Evolutionary conservation across 2,113 vertebrate genomes (phyloP).

Genomic region (Lasiurus cinereus): DNA sequence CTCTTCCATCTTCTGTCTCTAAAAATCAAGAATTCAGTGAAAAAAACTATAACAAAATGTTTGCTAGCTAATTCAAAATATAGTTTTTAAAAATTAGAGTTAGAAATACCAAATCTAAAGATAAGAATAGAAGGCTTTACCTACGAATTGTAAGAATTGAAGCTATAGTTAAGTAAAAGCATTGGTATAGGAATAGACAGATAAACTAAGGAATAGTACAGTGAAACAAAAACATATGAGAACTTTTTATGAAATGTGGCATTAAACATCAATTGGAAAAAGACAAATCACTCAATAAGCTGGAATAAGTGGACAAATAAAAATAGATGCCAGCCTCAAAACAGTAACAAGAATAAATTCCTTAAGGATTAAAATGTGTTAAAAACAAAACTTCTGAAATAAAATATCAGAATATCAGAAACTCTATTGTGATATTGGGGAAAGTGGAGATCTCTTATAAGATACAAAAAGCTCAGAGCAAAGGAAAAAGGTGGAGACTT

Average conservation of each 20-base stretch:
- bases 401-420: slow-evolving; percentile 34
- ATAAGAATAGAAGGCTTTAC: neutral
- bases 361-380: neutral
- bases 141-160: neutral
- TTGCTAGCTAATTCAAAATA: neutral
- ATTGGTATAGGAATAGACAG: neutral
- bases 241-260: neutral
- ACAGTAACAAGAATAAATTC: neutral
- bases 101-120: neutral
- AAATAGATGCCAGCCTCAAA: slow-evolving; percentile 24
- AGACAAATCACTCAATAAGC: neutral
- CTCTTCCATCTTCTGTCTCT: no score
- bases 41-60: neutral
- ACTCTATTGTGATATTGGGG: neutral
- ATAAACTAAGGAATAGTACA: neutral
- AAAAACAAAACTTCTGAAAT: slow-evolving; percentile 30
- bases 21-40: neutral
- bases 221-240: slow-evolving; percentile 1
- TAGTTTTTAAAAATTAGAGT: neutral
- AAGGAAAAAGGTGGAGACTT: neutral
- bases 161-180: neutral
- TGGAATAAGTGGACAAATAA: neutral
- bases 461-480: neutral
- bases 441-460: neutral
- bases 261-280: slow-evolving; percentile 51